These are phyloP conservation scores for Nasonia oneida DNA, from an alignment of 2,888 invertebrate species.

Conservation along the genomic window DNA sequence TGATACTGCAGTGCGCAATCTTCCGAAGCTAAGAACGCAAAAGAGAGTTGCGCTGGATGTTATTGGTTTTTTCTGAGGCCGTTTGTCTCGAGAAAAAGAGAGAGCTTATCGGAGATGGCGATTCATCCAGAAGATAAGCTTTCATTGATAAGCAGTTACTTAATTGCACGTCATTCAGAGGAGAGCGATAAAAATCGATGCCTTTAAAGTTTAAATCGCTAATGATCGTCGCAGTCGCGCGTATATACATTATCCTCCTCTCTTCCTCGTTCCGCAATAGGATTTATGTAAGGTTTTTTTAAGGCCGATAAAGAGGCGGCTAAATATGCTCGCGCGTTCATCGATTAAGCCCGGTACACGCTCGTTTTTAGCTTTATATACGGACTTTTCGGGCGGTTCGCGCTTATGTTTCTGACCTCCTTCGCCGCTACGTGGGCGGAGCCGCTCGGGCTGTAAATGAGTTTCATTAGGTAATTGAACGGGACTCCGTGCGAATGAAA, in stretches of 20 bases:
- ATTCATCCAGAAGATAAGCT: not conserved
- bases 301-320: slow-evolving; percentile 29
- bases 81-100: not conserved
- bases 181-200: not conserved
- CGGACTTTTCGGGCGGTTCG: slow-evolving; percentile 49
- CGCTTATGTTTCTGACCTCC: slow-evolving; percentile 56
- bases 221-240: not conserved
- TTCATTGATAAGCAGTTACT: not conserved
- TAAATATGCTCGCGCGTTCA: slow-evolving; percentile 44
- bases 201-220: not conserved
- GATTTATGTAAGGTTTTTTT: slow-evolving; percentile 56
- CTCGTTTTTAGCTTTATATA: slow-evolving; percentile 57
- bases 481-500: not conserved
- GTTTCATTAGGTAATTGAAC: slow-evolving; percentile 51
- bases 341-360: slow-evolving; percentile 11
- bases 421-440: not conserved
- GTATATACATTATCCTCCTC: not conserved
- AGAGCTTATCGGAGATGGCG: not conserved
- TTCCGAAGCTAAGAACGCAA: not conserved
- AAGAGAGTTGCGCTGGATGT: not conserved
- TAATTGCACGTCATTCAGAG: not conserved
- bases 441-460: slow-evolving; percentile 19
- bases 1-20: slow-evolving; percentile 1
- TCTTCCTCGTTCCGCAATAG: slow-evolving; percentile 16
- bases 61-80: not conserved